phyloP scores from a whole-genome alignment of 2,888 invertebrate species.

The Coelopa pilipes region DNA sequence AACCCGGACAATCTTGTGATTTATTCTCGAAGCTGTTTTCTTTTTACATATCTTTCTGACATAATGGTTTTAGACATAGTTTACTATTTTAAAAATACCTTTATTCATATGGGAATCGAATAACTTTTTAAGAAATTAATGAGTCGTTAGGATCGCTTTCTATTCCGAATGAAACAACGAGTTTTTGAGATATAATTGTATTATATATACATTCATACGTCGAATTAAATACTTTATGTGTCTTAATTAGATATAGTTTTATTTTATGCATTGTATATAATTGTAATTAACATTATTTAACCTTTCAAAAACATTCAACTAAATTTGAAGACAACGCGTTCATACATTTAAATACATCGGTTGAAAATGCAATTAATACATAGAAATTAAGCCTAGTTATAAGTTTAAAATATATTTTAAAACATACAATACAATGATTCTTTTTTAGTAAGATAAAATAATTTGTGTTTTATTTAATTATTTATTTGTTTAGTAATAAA shows the following conservation, averaged over 20 bases:
- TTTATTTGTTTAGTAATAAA: not conserved
- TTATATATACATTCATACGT: slow-evolving; percentile 18
- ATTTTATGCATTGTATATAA: slow-evolving; percentile 7
- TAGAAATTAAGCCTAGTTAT: not conserved
- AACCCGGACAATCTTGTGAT: not conserved
- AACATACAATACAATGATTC: not conserved
- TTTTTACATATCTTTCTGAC: not conserved
- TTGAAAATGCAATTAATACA: slow-evolving; percentile 14
- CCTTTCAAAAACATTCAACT: slow-evolving; percentile 5
- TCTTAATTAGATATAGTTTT: slow-evolving; percentile 1
- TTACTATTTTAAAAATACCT: not conserved
- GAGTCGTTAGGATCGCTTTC: too few relatives aligned
- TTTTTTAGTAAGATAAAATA: not conserved
- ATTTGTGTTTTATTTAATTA: not conserved
- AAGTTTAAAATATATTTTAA: not conserved
- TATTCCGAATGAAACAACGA: not conserved
- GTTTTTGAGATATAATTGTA: not conserved
- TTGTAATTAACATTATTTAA: slow-evolving; percentile 9
- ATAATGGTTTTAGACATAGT: not conserved
- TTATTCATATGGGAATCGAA: not conserved
- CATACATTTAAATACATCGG: not conserved
- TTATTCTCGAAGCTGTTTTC: not conserved
- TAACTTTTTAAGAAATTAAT: too few relatives aligned
- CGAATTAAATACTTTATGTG: not conserved
- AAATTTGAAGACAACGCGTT: not conserved